These are phyloP conservation scores for Rotaria macrura DNA, from an alignment of 2,888 invertebrate species.

Conservation along the genomic window DNA sequence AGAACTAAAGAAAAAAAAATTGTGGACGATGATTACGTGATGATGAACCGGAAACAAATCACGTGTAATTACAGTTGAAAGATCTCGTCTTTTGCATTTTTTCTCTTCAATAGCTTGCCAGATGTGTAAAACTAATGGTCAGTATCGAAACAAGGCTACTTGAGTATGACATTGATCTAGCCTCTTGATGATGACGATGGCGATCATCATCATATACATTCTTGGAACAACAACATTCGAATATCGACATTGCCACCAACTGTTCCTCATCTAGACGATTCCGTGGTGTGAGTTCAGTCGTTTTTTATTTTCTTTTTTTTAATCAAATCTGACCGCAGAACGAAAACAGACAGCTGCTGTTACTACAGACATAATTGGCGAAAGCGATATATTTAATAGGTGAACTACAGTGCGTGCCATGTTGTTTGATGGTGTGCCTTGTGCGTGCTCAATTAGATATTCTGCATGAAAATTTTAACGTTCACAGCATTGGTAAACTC, in stretches of 20 bases:
- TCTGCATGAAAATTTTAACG: background rate
- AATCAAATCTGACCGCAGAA: slow-evolving; percentile 1
- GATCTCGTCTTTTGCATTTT: background rate
- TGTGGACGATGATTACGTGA: background rate
- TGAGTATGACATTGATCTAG: background rate
- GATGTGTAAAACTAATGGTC: background rate
- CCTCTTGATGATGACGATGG: background rate
- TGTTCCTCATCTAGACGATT: background rate
- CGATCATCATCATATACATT: background rate
- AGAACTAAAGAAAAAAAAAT: background rate
- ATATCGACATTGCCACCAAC: background rate
- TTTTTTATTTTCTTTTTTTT: background rate
- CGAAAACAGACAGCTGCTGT: background rate
- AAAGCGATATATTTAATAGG: background rate
- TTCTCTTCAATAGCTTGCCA: background rate
- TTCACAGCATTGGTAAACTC: background rate
- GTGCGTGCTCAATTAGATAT: background rate
- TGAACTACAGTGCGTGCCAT: background rate
- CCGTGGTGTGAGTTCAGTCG: background rate
- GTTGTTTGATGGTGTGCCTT: background rate
- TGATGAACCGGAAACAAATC: background rate
- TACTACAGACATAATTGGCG: background rate
- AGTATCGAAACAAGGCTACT: background rate
- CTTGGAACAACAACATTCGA: background rate
- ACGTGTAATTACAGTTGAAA: background rate